Conservation (phyloP, 2,797 vertebrate species). For the Tragopan temminckii region DNA sequence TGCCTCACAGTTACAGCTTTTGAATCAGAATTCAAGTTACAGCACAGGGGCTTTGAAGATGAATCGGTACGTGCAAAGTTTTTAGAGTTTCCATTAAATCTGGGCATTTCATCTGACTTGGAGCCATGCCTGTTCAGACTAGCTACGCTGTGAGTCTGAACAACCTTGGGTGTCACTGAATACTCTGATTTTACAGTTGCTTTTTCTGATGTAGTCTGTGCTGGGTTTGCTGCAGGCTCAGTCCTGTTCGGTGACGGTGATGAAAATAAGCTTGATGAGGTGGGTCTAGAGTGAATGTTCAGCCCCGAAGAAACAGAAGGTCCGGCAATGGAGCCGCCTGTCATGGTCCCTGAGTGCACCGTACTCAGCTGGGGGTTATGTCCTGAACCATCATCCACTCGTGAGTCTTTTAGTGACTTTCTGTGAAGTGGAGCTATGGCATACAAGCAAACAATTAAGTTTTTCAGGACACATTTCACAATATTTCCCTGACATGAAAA, state of each 20-base stretch:
- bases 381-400: constrained; percentile 62
- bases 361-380: constrained; percentile 38
- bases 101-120: neutral
- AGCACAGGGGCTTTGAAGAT: constrained; percentile 10
- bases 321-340: constrained; percentile 47
- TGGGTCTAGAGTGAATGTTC: neutral
- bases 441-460: constrained; percentile 17
- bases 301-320: constrained; percentile 54
- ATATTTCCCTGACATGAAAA: neutral
- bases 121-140: neutral
- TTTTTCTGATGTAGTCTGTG: constrained; percentile 4
- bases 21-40: constrained; percentile 29
- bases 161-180: constrained; percentile 55
- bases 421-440: constrained; percentile 80
- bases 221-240: constrained; percentile 48
- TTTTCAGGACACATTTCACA: neutral
- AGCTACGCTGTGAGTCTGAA: constrained; percentile 56
- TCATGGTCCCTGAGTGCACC: constrained; percentile 65
- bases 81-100: constrained; percentile 41
- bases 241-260: constrained; percentile 29
- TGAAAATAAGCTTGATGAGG: constrained; percentile 26
- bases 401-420: constrained; percentile 44
- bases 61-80: neutral
- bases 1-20: constrained; percentile 71
- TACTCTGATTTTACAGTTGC: constrained; percentile 60